Conservation (phyloP, 2,797 vertebrate species). For the Selene dorsalis region DNA sequence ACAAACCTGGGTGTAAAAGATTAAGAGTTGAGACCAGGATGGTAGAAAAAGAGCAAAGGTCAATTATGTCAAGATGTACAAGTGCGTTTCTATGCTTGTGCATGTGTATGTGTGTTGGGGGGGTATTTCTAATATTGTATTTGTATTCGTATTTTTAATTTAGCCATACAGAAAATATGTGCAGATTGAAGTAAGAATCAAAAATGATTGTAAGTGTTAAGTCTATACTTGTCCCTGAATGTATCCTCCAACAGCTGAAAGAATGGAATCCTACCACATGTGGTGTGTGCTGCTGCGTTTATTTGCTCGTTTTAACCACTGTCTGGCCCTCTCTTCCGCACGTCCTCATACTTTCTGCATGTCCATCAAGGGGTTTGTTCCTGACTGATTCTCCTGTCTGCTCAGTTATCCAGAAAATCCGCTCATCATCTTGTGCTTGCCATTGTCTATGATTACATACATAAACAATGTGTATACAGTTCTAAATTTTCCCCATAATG, state of each 20-base stretch:
- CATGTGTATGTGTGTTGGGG: neutral
- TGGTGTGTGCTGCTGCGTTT: constrained; percentile 7
- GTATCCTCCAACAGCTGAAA: neutral
- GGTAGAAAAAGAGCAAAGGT: constrained; percentile 10
- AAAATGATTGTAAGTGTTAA: neutral
- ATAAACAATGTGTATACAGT: constrained; percentile 79
- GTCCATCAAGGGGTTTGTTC: constrained; percentile 53
- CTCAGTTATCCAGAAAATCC: constrained; percentile 78
- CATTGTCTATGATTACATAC: constrained; percentile 72
- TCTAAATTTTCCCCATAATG: constrained; percentile 73
- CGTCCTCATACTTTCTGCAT: constrained; percentile 14
- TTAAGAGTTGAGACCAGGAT: constrained; percentile 12
- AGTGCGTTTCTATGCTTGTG: too few relatives aligned
- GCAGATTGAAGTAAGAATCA: neutral
- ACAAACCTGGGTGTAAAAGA: constrained; percentile 28
- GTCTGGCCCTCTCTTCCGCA: neutral
- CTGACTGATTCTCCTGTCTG: constrained; percentile 59
- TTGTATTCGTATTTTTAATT: too few relatives aligned
- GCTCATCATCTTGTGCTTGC: constrained; percentile 63
- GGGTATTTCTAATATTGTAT: too few relatives aligned
- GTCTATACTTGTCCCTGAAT: constrained; percentile 6
- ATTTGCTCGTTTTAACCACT: neutral
- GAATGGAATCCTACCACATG: neutral
- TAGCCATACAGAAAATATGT: neutral
- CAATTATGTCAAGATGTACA: neutral